Evolutionary conservation across 2,888 invertebrate genomes (phyloP).

Genomic region (Tipula helvola): DNA sequence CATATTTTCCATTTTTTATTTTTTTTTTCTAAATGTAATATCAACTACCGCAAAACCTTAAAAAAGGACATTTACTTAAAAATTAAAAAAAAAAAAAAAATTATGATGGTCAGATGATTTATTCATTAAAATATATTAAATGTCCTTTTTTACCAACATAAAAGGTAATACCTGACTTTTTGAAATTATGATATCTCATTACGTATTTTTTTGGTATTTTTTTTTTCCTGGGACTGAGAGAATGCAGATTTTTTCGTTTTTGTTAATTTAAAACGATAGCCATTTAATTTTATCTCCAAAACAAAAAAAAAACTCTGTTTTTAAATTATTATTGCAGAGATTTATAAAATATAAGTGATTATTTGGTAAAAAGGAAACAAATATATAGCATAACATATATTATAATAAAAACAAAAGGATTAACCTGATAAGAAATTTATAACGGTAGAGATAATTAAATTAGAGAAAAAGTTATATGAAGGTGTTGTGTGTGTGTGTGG

Average conservation of each 20-base stretch:
- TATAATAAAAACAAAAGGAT: not conserved
- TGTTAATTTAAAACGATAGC: not conserved
- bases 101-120: not conserved
- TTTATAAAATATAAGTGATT: not conserved
- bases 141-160: not conserved
- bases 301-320: not conserved
- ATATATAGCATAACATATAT: not conserved
- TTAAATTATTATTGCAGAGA: not conserved
- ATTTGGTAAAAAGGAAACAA: not conserved
- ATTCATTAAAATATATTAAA: constrained; percentile 4
- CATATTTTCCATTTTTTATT: not conserved
- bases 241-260: not conserved
- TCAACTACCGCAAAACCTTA: constrained; percentile 4
- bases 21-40: not conserved
- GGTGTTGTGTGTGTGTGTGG: not conserved
- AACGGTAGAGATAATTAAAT: not conserved
- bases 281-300: not conserved
- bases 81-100: not conserved
- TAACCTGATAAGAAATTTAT: not conserved
- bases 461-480: not conserved
- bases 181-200: constrained; percentile 4
- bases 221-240: not conserved
- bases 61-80: not conserved
- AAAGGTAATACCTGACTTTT: not conserved
- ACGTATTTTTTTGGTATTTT: not conserved